These are phyloP conservation scores for Sapajus apella DNA, from an alignment of 2,113 vertebrate species.

Conservation along the genomic window DNA sequence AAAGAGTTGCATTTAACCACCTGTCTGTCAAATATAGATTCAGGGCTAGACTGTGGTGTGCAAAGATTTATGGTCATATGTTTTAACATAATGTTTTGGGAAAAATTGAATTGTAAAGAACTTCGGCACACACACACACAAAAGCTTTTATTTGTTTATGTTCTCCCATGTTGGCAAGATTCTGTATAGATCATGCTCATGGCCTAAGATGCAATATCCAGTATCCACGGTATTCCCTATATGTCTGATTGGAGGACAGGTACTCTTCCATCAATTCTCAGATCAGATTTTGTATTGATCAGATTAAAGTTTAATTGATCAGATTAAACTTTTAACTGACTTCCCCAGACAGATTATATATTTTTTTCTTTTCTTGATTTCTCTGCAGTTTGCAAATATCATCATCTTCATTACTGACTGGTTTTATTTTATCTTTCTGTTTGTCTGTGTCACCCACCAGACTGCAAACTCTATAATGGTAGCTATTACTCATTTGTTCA, in stretches of 20 bases:
- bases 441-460: not conserved
- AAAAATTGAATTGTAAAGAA: not conserved
- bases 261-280: not conserved
- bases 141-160: slow-evolving; percentile 31
- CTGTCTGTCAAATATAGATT: not conserved
- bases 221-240: not conserved
- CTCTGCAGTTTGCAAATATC: not conserved
- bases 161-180: not conserved
- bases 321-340: not conserved
- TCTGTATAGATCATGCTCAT: not conserved
- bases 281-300: not conserved
- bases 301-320: too few species aligned
- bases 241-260: not conserved
- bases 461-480: not conserved
- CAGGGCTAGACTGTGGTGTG: not conserved
- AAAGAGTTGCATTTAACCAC: not conserved
- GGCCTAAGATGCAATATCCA: not conserved
- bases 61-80: not conserved
- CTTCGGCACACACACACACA: not conserved
- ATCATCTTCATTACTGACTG: not conserved
- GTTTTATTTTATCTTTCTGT: not conserved
- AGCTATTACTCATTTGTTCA: not conserved
- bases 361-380: slow-evolving; percentile 2
- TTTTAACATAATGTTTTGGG: slow-evolving; percentile 34
- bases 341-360: not conserved